Conservation (phyloP, 2,113 vertebrate genomes). For the Neodon shergylaensis region DNA sequence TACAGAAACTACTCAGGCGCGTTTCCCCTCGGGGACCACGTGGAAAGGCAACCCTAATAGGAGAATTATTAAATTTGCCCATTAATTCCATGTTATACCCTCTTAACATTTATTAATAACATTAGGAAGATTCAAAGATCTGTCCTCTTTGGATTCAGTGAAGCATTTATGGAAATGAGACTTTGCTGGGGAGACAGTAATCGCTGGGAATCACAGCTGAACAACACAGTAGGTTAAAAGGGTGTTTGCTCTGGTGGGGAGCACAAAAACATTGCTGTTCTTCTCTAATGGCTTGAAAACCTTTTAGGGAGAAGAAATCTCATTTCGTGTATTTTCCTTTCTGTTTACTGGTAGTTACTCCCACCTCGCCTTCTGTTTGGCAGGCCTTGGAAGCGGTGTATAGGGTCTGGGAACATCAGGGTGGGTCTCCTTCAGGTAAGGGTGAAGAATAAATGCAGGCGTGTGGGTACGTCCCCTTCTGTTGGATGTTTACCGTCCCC, state of each 20-base stretch:
- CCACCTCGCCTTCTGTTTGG: slow-evolving; percentile 32
- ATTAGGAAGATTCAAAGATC: slow-evolving; percentile 80
- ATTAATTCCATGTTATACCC: slow-evolving; percentile 75
- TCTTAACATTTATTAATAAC: slow-evolving; percentile 80
- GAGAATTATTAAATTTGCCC: slow-evolving; percentile 84
- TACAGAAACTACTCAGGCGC: slow-evolving; percentile 74
- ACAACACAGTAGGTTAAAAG: slow-evolving; percentile 49
- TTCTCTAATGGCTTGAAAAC: slow-evolving; percentile 31
- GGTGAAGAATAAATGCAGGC: not conserved
- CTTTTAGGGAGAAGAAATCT: slow-evolving; percentile 7
- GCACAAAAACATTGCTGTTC: not conserved
- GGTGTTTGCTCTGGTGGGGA: slow-evolving; percentile 10
- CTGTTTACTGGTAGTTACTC: not conserved
- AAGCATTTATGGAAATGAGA: slow-evolving; percentile 75
- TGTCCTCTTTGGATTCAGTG: slow-evolving; percentile 70
- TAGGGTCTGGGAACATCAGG: not conserved
- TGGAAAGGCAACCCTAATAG: slow-evolving; percentile 78
- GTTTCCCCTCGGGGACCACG: slow-evolving; percentile 53
- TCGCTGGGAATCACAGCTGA: slow-evolving; percentile 48
- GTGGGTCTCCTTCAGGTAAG: not conserved
- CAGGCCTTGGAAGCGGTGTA: not conserved
- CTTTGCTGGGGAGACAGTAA: slow-evolving; percentile 12
- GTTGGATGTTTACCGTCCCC: not conserved
- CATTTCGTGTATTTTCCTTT: not conserved
- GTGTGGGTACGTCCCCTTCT: not conserved